Evolutionary conservation across 2,113 vertebrate species (phyloP).

Genomic region (Carettochelys insculpta): DNA sequence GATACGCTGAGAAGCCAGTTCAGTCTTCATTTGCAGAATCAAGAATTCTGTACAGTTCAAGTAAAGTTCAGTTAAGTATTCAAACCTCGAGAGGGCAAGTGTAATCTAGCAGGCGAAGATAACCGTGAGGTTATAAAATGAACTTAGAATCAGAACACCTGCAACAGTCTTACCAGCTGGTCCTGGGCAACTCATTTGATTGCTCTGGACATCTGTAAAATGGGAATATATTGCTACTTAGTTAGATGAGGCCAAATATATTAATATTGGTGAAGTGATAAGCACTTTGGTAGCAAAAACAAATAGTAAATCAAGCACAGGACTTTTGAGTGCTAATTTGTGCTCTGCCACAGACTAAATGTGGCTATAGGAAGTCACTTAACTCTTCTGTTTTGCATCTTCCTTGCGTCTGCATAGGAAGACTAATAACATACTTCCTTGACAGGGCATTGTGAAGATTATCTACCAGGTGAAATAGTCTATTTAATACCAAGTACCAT

Average conservation of each 20-base stretch:
- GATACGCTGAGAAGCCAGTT: neutral
- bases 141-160: neutral
- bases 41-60: neutral
- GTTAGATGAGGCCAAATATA: neutral
- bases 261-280: neutral
- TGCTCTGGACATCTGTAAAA: neutral
- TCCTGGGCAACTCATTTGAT: neutral
- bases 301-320: neutral
- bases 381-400: neutral
- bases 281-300: neutral
- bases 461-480: neutral
- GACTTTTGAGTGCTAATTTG: neutral
- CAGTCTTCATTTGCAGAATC: neutral
- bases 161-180: neutral
- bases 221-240: neutral
- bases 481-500: neutral
- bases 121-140: too few relatives aligned
- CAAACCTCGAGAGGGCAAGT: too few relatives aligned
- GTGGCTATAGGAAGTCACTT: neutral
- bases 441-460: neutral
- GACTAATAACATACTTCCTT: neutral
- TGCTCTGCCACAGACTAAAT: neutral
- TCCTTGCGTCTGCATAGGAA: neutral
- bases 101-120: too few relatives aligned
- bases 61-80: neutral